These are phyloP conservation scores for Nipponacmea schrenckii DNA, from an alignment of 2,888 invertebrate genomes.

Conservation along the genomic window DNA sequence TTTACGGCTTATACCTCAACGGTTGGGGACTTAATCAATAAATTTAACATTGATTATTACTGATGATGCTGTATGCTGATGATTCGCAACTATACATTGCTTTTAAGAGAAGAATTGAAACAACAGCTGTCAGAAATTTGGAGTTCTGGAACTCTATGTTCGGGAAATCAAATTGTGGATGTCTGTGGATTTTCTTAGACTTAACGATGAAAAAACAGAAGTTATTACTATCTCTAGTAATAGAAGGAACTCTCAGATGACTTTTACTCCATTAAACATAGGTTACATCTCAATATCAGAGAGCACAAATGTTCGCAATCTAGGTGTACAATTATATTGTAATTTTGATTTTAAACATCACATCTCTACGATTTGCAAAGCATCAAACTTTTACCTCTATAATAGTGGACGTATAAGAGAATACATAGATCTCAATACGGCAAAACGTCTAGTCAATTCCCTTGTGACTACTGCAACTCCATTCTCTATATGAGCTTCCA, in stretches of 20 bases:
- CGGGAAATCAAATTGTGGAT: background rate
- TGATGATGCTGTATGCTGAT: background rate
- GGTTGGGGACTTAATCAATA: background rate
- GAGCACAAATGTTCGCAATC: no score
- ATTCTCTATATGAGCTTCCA: background rate
- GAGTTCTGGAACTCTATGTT: background rate
- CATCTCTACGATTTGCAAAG: no score
- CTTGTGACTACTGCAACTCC: background rate
- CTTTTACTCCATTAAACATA: no score
- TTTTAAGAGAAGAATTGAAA: background rate
- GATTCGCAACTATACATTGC: background rate
- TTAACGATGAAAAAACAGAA: background rate
- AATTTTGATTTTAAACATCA: no score
- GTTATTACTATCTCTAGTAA: background rate
- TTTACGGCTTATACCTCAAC: background rate
- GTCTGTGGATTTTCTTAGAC: background rate
- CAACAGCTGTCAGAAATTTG: no score
- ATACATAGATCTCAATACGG: background rate
- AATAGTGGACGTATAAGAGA: background rate
- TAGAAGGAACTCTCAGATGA: background rate
- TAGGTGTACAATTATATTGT: no score
- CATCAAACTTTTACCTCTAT: no score
- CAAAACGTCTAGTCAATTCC: background rate
- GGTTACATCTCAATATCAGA: no score
- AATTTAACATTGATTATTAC: background rate